Percentiles rank a stretch among this genome's conserved stretches.
Evolutionary conservation across 2,888 invertebrate species (phyloP).

Genomic region (Heliconius erato): DNA sequence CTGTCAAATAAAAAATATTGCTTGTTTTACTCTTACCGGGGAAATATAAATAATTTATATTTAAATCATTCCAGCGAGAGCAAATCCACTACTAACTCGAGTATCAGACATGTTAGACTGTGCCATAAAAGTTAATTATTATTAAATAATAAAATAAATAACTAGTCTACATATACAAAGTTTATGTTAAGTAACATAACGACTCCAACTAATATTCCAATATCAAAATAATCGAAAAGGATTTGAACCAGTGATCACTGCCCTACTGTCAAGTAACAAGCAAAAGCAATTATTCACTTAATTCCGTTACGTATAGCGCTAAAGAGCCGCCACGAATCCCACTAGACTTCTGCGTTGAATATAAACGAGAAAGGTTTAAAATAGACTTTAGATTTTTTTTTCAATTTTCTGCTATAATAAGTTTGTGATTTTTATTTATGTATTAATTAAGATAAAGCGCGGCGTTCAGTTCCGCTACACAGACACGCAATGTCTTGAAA

Average conservation of each 20-base stretch:
- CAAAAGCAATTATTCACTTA: slow-evolving; percentile 9
- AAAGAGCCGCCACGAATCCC: not conserved
- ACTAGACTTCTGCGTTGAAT: not conserved
- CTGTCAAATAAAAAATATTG: too few species aligned
- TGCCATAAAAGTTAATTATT: too few species aligned
- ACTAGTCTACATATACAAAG: not conserved
- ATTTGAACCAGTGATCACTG: not conserved
- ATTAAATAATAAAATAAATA: not conserved
- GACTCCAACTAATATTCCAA: not conserved
- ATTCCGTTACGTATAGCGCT: not conserved
- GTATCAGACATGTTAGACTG: too few species aligned
- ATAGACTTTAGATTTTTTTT: not conserved
- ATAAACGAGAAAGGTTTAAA: not conserved
- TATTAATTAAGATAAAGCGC: too few species aligned
- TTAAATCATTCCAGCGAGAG: too few species aligned
- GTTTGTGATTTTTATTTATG: too few species aligned
- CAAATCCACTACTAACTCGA: too few species aligned
- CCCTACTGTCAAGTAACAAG: not conserved
- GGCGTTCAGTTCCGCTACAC: too few species aligned
- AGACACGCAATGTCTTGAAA: too few species aligned
- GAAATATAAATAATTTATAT: too few species aligned
- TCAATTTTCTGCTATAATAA: not conserved
- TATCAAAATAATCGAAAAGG: not conserved
- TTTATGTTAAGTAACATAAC: not conserved
- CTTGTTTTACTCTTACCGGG: too few species aligned